phyloP scores from a whole-genome alignment of 2,888 invertebrate genomes.

The Diarsia dahlii region DNA sequence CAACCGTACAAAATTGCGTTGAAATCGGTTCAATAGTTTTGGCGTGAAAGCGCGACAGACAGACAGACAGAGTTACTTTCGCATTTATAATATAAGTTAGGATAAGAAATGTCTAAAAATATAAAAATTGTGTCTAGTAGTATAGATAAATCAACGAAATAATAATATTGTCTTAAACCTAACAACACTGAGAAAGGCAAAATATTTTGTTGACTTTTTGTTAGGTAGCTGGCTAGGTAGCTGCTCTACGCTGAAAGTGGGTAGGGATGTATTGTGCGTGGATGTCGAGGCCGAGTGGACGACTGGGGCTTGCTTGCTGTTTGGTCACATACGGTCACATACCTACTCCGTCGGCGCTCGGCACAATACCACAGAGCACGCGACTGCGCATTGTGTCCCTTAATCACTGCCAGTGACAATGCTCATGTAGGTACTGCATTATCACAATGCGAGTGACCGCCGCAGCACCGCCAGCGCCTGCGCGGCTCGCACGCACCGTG shows the following conservation, averaged over 20 bases:
- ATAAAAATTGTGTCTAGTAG: too few relatives aligned
- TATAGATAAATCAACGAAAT: too few relatives aligned
- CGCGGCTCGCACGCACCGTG: neutral
- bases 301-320: neutral
- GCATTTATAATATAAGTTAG: too few relatives aligned
- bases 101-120: too few relatives aligned
- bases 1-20: too few relatives aligned
- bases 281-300: neutral
- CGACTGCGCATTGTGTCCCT: slow-evolving; percentile 6
- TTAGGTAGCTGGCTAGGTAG: neutral
- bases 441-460: slow-evolving; percentile 9
- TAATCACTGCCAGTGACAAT: slow-evolving; percentile 3
- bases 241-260: neutral
- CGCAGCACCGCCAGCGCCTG: neutral
- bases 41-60: too few relatives aligned
- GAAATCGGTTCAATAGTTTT: too few relatives aligned
- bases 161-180: too few relatives aligned
- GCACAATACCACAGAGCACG: neutral
- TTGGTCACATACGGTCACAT: neutral
- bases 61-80: too few relatives aligned
- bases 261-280: neutral
- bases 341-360: neutral
- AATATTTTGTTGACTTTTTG: neutral
- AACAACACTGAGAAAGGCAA: too few relatives aligned
- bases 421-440: neutral